These are phyloP conservation scores for Gonioctena quinquepunctata DNA, from an alignment of 1,140 invertebrate species.

Conservation along the genomic window DNA sequence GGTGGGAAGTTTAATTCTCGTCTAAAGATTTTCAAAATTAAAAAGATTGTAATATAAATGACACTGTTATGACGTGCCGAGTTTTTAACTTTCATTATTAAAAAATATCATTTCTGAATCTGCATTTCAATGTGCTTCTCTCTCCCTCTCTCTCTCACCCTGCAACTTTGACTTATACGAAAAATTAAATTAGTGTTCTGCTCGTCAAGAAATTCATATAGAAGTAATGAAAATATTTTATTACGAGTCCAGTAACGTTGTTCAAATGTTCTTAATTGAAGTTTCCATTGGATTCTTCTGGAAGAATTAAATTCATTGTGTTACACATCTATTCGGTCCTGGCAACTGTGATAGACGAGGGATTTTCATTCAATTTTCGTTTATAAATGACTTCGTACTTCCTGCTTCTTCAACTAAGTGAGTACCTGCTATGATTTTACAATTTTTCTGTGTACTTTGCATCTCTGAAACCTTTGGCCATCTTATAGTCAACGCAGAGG, in stretches of 20 bases:
- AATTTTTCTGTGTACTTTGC: no score
- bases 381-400: no score
- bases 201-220: slow-evolving; percentile 15
- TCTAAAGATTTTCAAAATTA: slow-evolving; percentile 47
- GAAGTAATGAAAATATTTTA: slow-evolving; percentile 13
- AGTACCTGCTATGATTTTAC: no score
- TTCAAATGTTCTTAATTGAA: slow-evolving; percentile 17
- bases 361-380: no score
- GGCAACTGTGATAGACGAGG: no score
- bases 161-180: slow-evolving; percentile 21
- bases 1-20: slow-evolving; percentile 45
- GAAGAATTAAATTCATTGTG: slow-evolving; percentile 5
- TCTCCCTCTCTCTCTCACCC: neutral
- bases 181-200: slow-evolving; percentile 20
- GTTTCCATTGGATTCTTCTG: slow-evolving; percentile 7
- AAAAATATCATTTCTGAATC: slow-evolving; percentile 45
- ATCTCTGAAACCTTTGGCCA: no score
- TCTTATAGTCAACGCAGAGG: no score
- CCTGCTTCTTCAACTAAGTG: no score
- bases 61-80: slow-evolving; percentile 46
- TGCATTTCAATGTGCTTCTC: slow-evolving; percentile 36
- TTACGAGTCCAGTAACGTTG: slow-evolving; percentile 8
- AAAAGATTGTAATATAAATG: slow-evolving; percentile 49
- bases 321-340: no score
- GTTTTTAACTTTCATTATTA: slow-evolving; percentile 48